A percentile compares a stretch with the other conserved stretches of the same genome.
phyloP scores from a whole-genome alignment of 2,113 vertebrate genomes.

The Thunnus thynnus region DNA sequence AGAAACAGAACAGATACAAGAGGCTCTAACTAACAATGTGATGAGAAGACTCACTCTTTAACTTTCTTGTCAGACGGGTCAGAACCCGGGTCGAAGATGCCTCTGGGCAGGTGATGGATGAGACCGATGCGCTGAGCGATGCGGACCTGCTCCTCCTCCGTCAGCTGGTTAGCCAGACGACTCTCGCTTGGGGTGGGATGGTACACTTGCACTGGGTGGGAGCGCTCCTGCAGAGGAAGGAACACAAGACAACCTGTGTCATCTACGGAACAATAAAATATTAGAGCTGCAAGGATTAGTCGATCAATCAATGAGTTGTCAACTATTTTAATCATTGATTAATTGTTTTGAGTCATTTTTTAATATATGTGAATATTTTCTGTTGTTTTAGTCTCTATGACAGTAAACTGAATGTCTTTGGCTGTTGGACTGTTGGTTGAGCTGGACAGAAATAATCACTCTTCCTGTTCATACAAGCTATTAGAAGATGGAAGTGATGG shows the following conservation, averaged over 20 bases:
- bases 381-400: too few relatives aligned
- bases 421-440: too few relatives aligned
- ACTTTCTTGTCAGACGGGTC: constrained; percentile 97
- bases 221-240: constrained; percentile 87
- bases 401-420: too few relatives aligned
- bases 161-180: constrained; percentile 95
- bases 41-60: constrained; percentile 88
- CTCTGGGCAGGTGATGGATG: constrained; percentile 97
- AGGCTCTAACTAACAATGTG: not conserved
- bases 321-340: too few relatives aligned
- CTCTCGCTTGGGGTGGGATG: constrained; percentile 92
- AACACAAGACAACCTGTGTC: constrained; percentile 36
- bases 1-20: too few relatives aligned
- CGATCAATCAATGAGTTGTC: too few relatives aligned
- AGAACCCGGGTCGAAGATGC: constrained; percentile 93
- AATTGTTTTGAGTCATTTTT: too few relatives aligned
- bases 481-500: too few relatives aligned
- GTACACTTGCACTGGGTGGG: constrained; percentile 87
- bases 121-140: constrained; percentile 98
- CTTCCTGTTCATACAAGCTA: too few relatives aligned
- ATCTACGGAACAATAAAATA: not conserved
- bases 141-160: constrained; percentile 97
- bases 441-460: too few relatives aligned
- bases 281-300: too few relatives aligned
- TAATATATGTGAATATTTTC: too few relatives aligned